phyloP scores from a whole-genome alignment of 2,797 vertebrate species.

The Erithacus rubecula region DNA sequence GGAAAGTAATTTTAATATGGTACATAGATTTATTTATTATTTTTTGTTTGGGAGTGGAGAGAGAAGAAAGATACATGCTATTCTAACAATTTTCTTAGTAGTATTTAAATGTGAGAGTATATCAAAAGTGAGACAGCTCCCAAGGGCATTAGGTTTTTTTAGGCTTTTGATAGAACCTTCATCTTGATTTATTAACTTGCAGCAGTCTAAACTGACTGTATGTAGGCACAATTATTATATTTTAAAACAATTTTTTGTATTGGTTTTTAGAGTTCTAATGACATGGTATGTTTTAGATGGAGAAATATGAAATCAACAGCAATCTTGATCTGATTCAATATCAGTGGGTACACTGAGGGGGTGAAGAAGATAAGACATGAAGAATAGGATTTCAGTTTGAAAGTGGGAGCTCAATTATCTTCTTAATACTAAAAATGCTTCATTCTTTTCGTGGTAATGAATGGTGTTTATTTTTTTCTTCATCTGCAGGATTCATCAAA shows the following conservation, averaged over 20 bases:
- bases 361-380: background rate
- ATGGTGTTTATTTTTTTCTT: background rate
- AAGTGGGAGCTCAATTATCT: background rate
- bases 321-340: background rate
- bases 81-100: background rate
- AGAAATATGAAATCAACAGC: slow-evolving; percentile 1
- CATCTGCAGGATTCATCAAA: slow-evolving; percentile 85
- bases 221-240: background rate
- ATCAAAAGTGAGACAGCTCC: background rate
- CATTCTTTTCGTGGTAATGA: background rate
- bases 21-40: background rate
- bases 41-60: background rate
- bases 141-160: background rate
- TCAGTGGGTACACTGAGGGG: background rate
- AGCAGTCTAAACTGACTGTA: background rate
- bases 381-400: slow-evolving; percentile 3
- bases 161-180: background rate
- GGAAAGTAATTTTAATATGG: background rate
- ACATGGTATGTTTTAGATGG: background rate
- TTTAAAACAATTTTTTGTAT: background rate
- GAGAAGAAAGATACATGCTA: background rate
- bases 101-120: background rate
- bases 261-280: background rate
- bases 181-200: background rate
- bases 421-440: slow-evolving; percentile 22